Conservation (phyloP, 2,888 invertebrate genomes). For the Bimastos eiseni region DNA sequence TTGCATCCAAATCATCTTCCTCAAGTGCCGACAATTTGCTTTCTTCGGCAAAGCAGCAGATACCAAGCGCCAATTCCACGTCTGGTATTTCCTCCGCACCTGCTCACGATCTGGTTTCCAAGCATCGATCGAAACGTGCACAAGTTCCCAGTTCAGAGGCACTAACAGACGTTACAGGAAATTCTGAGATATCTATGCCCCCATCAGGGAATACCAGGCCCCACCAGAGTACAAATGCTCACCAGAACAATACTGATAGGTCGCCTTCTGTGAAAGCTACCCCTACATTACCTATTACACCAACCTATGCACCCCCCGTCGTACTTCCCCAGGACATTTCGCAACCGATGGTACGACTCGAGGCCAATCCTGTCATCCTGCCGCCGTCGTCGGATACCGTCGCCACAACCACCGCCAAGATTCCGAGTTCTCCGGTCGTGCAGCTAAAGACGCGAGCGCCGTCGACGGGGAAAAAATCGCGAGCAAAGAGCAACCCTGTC, state of each 20-base stretch:
- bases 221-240: neutral
- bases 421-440: constrained; percentile 27
- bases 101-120: neutral
- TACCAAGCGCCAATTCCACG: neutral
- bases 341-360: neutral
- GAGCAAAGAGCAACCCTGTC: neutral
- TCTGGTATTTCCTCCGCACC: neutral
- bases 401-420: constrained; percentile 8
- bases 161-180: neutral
- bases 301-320: neutral
- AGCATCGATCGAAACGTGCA: neutral
- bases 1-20: neutral
- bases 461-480: neutral
- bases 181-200: neutral
- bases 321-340: constrained; percentile 1
- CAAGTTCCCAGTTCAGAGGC: neutral
- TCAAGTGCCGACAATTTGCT: neutral
- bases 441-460: neutral
- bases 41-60: neutral
- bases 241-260: neutral
- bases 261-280: neutral
- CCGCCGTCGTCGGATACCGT: neutral
- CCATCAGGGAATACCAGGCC: neutral
- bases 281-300: neutral
- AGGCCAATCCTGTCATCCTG: neutral